A percentile compares a stretch with the other conserved stretches of the same genome.
These are phyloP conservation scores for Psephotus haematonotus DNA, from an alignment of 2,113 vertebrate genomes.

Conservation along the genomic window DNA sequence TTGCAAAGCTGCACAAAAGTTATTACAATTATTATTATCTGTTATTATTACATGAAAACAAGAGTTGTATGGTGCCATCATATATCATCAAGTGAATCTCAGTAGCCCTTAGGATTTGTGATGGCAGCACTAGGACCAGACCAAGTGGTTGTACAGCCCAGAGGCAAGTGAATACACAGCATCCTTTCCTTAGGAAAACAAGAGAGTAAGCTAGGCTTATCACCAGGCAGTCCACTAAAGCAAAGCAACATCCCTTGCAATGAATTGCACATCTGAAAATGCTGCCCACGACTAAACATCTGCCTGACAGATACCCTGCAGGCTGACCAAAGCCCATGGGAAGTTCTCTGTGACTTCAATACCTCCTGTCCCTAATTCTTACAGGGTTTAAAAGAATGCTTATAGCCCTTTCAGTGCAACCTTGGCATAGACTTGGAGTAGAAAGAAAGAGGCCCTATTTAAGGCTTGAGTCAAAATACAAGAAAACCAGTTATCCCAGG, in stretches of 20 bases:
- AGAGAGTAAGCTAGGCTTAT: background rate
- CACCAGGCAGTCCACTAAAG: background rate
- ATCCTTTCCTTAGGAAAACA: background rate
- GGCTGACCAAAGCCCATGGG: accelerated
- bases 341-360: background rate
- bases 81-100: background rate
- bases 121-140: background rate
- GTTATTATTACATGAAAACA: background rate
- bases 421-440: background rate
- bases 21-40: background rate
- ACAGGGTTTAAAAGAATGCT: background rate
- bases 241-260: background rate
- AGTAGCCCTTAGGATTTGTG: background rate
- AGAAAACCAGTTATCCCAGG: background rate
- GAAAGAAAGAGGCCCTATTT: background rate
- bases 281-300: background rate
- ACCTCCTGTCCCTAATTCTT: background rate
- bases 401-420: background rate
- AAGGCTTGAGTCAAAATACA: background rate
- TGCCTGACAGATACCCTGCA: background rate
- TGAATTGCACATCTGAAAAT: background rate
- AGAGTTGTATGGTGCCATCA: background rate
- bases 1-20: background rate
- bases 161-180: background rate
- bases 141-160: background rate